Conservation (phyloP, 2,888 invertebrate species). For the Panopea generosa region DNA sequence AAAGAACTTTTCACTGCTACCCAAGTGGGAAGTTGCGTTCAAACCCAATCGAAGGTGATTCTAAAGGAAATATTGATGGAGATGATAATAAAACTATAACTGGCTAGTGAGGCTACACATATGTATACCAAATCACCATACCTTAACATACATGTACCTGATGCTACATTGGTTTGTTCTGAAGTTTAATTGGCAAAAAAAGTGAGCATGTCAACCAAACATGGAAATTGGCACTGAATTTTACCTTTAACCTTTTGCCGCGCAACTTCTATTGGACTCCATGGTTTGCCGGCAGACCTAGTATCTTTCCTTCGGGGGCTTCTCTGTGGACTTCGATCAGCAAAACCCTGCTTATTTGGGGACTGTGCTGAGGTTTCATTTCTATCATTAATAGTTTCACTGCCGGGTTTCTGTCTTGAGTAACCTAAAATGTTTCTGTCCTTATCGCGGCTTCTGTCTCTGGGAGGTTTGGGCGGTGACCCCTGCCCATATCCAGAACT, state of each 20-base stretch:
- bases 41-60: no score
- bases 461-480: constrained; percentile 56
- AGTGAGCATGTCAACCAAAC: no score
- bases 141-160: no score
- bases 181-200: no score
- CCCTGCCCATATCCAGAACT: constrained; percentile 79
- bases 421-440: constrained; percentile 48
- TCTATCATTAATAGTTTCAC: not conserved
- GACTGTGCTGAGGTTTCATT: constrained; percentile 33
- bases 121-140: no score
- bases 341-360: constrained; percentile 25
- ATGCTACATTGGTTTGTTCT: no score
- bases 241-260: constrained; percentile 70
- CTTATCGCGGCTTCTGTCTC: constrained; percentile 38
- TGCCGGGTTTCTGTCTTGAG: constrained; percentile 14
- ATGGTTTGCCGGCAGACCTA: constrained; percentile 39
- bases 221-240: no score
- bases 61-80: no score
- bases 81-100: no score
- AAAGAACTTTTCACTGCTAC: no score
- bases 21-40: no score
- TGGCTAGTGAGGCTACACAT: no score
- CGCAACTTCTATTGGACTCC: constrained; percentile 71
- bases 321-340: not conserved
- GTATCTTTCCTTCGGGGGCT: constrained; percentile 34